These are phyloP conservation scores for Coronaproctus castanopsis DNA, from an alignment of 2,888 invertebrate genomes.

Conservation along the genomic window DNA sequence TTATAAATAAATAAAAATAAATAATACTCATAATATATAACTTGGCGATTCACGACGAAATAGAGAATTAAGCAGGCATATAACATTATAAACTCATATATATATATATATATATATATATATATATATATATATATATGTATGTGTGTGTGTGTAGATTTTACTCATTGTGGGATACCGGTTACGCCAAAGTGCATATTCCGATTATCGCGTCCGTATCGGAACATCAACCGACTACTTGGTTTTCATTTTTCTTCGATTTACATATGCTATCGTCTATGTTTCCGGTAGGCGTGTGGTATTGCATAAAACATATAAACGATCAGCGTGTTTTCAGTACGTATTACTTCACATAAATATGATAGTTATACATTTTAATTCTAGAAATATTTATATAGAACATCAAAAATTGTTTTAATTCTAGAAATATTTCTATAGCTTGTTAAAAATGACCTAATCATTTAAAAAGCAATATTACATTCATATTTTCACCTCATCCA, in stretches of 20 bases:
- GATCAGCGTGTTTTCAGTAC: slow-evolving; percentile 93
- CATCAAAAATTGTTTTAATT: not conserved
- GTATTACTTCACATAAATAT: slow-evolving; percentile 24
- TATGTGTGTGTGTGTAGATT: too few relatives aligned
- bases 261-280: slow-evolving; percentile 87
- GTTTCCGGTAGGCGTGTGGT: slow-evolving; percentile 97
- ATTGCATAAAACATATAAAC: slow-evolving; percentile 90
- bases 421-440: not conserved
- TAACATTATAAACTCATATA: too few relatives aligned
- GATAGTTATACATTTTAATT: not conserved
- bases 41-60: too few relatives aligned
- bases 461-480: too few relatives aligned
- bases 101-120: too few relatives aligned
- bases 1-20: too few relatives aligned
- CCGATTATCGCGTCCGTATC: slow-evolving; percentile 98
- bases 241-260: slow-evolving; percentile 99
- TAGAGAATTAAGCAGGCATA: too few relatives aligned
- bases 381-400: too few relatives aligned
- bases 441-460: too few relatives aligned
- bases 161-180: slow-evolving; percentile 98
- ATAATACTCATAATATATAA: too few relatives aligned
- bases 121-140: too few relatives aligned
- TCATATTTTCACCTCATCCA: too few relatives aligned
- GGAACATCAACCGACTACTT: slow-evolving; percentile 98
- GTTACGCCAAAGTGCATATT: slow-evolving; percentile 97